Percentiles rank a stretch among this genome's conserved stretches.
phyloP scores from a whole-genome alignment of 2,113 vertebrate genomes.

The Dipodomys merriami region DNA sequence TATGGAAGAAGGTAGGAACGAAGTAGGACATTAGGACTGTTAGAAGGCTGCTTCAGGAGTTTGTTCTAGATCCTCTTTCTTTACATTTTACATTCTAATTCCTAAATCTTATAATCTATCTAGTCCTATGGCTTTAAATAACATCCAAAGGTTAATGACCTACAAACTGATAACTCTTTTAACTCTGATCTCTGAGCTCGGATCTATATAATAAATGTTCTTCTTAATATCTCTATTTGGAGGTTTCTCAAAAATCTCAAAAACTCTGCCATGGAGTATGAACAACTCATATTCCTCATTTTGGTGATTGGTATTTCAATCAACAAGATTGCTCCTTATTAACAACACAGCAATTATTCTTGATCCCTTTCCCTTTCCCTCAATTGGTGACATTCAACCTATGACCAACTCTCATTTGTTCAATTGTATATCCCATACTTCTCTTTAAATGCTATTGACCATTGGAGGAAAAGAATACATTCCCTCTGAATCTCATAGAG shows the following conservation, averaged over 20 bases:
- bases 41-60: neutral
- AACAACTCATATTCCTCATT: neutral
- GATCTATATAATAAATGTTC: neutral
- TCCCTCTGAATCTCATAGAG: neutral
- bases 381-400: neutral
- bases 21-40: neutral
- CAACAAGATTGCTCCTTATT: neutral
- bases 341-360: neutral
- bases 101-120: neutral
- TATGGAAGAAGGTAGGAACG: neutral
- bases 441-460: neutral
- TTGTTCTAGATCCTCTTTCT: slow-evolving; percentile 18
- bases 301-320: neutral
- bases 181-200: neutral
- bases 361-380: neutral
- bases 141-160: neutral
- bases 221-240: neutral
- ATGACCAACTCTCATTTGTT: neutral
- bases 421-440: neutral
- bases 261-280: neutral
- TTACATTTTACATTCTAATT: neutral
- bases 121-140: neutral
- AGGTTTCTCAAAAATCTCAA: neutral
- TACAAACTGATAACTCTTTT: neutral
- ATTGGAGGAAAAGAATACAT: neutral